phyloP scores from a whole-genome alignment of 2,113 vertebrate genomes.

The Rhinolophus ferrumequinum region DNA sequence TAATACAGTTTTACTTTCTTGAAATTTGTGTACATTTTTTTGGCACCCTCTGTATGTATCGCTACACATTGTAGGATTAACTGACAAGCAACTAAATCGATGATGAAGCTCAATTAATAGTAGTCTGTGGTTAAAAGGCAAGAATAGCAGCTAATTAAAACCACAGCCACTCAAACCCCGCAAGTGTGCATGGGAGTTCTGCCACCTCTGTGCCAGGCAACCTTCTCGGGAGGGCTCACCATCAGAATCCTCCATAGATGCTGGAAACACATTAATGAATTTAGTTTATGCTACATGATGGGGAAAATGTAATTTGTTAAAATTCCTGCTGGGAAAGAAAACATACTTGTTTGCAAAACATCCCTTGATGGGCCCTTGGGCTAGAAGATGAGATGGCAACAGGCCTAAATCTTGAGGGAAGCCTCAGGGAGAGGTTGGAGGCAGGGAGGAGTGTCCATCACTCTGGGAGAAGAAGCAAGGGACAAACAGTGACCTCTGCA shows the following conservation, averaged over 20 bases:
- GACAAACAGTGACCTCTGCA: not conserved
- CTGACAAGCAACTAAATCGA: not conserved
- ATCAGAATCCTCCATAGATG: not conserved
- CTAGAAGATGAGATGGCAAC: not conserved
- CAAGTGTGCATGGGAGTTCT: not conserved
- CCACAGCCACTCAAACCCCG: not conserved
- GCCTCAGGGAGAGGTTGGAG: not conserved
- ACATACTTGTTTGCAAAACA: not conserved
- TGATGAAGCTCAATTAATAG: conserved; percentile 30
- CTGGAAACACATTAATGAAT: not conserved
- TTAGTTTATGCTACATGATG: not conserved
- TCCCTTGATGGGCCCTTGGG: not conserved
- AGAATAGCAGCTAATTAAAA: conserved; percentile 50
- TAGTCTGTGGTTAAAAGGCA: conserved; percentile 36
- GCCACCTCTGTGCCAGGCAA: not conserved
- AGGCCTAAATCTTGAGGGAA: not conserved
- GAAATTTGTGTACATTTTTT: no score
- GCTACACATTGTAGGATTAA: not conserved
- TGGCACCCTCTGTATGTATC: not conserved
- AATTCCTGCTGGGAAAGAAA: not conserved
- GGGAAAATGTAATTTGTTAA: not conserved
- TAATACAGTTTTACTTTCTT: no score
- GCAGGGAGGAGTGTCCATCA: not conserved
- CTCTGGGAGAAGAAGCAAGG: not conserved
- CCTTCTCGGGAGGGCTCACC: not conserved